Percentiles rank a stretch among this genome's conserved stretches.
These are phyloP conservation scores for Eonycteris spelaea DNA, from an alignment of 2,113 vertebrate species.

Conservation along the genomic window DNA sequence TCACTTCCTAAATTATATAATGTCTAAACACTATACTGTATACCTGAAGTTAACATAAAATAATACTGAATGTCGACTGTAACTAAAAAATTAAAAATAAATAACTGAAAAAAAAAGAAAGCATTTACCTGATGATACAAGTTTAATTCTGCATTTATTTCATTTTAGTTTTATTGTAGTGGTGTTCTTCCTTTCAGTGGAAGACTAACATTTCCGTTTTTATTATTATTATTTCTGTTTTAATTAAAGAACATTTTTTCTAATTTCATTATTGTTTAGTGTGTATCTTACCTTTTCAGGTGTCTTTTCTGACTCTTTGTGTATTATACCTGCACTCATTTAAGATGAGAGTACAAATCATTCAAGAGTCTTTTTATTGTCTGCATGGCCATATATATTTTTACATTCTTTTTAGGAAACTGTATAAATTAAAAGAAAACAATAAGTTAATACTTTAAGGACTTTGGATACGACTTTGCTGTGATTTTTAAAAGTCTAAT, in stretches of 20 bases:
- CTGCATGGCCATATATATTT: not conserved
- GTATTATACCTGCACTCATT: not conserved
- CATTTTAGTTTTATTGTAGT: not conserved
- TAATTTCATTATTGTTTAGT: not conserved
- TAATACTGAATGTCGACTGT: too few species aligned
- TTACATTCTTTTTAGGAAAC: not conserved
- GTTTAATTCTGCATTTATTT: not conserved
- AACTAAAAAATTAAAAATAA: too few species aligned
- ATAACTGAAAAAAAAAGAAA: not conserved
- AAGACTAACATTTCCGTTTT: not conserved
- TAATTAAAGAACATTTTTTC: not conserved
- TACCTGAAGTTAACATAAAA: too few species aligned
- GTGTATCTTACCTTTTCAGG: not conserved
- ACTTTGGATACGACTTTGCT: not conserved
- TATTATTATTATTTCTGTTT: not conserved
- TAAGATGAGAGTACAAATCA: not conserved
- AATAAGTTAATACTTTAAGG: not conserved
- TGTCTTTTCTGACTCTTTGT: not conserved
- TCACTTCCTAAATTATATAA: too few species aligned
- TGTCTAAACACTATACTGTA: too few species aligned
- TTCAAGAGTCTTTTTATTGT: not conserved
- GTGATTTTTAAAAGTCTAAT: not conserved
- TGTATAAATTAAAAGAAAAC: not conserved
- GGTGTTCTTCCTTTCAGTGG: not conserved
- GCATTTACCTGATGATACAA: not conserved